Conservation (phyloP, 2,113 vertebrate genomes). For the Peromyscus californicus region DNA sequence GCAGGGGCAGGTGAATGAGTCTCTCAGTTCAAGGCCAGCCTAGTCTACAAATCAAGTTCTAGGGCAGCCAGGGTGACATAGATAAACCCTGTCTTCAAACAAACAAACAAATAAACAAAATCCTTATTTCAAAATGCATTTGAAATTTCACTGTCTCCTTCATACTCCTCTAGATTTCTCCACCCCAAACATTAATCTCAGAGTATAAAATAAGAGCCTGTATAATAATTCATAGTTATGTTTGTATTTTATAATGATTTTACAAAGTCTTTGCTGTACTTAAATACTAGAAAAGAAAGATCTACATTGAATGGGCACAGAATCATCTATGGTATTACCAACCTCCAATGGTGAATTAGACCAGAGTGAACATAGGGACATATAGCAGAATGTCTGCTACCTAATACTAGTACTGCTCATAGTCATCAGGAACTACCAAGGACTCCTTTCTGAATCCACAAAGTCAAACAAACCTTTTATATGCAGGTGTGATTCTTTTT, state of each 20-base stretch:
- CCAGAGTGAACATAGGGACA: background rate
- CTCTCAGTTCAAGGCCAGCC: background rate
- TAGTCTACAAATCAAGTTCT: background rate
- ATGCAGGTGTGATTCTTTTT: background rate
- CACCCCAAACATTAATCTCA: background rate
- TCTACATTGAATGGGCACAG: background rate
- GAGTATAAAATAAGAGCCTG: background rate
- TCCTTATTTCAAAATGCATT: background rate
- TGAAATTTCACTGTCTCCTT: background rate
- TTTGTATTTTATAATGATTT: background rate
- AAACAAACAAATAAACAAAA: background rate
- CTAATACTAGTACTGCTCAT: background rate
- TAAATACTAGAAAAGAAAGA: background rate
- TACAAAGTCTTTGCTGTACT: background rate
- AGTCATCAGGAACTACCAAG: background rate
- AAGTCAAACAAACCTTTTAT: background rate
- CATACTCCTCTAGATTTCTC: background rate
- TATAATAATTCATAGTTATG: background rate
- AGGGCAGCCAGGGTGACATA: background rate
- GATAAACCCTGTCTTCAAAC: background rate
- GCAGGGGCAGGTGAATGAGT: background rate
- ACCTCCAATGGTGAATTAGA: background rate
- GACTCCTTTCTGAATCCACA: background rate
- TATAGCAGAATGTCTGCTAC: background rate
- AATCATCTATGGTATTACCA: background rate